These are phyloP conservation scores for Caenorhabditis drosophilae DNA, from an alignment of 2,888 invertebrate genomes.

Conservation along the genomic window DNA sequence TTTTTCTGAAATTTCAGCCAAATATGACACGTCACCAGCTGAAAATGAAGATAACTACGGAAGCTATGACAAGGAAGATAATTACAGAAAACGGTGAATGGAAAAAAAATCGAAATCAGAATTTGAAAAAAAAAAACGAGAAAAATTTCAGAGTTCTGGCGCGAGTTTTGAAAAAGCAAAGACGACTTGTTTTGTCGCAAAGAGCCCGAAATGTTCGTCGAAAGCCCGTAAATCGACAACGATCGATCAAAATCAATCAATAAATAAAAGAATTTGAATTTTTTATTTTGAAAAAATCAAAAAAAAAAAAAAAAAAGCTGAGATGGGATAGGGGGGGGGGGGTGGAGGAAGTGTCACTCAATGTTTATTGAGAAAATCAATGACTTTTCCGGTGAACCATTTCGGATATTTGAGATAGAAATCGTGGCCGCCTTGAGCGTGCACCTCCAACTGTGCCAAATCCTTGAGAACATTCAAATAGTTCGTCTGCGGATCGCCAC, in stretches of 20 bases:
- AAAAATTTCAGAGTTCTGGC: conserved; percentile 21
- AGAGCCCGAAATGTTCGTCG: conserved; percentile 35
- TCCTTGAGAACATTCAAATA: conserved; percentile 57
- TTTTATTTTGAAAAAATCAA: background rate
- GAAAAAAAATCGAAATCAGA: background rate
- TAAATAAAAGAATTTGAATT: background rate
- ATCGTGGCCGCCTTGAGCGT: conserved; percentile 67
- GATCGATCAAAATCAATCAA: background rate
- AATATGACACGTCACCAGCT: conserved; percentile 18
- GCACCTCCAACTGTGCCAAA: conserved; percentile 54
- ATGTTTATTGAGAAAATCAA: conserved; percentile 34
- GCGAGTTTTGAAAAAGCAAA: conserved; percentile 34
- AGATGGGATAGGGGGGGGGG: too few relatives aligned
- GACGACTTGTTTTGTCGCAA: conserved; percentile 21
- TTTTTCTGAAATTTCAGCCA: too few relatives aligned
- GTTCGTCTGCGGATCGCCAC: conserved; percentile 59
- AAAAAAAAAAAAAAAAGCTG: background rate
- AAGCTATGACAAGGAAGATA: conserved; percentile 20
- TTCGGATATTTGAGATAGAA: conserved; percentile 66
- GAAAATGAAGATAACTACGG: conserved; percentile 17
- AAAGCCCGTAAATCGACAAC: conserved; percentile 14
- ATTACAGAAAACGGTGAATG: conserved; percentile 18
- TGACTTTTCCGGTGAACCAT: conserved; percentile 63
- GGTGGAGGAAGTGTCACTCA: too few relatives aligned
- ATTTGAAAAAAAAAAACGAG: background rate